Base-by-base conservation (phyloP, 30 jellyfish, hydroid and myxozoan species). In the Cassiopea xamachana region DNA sequence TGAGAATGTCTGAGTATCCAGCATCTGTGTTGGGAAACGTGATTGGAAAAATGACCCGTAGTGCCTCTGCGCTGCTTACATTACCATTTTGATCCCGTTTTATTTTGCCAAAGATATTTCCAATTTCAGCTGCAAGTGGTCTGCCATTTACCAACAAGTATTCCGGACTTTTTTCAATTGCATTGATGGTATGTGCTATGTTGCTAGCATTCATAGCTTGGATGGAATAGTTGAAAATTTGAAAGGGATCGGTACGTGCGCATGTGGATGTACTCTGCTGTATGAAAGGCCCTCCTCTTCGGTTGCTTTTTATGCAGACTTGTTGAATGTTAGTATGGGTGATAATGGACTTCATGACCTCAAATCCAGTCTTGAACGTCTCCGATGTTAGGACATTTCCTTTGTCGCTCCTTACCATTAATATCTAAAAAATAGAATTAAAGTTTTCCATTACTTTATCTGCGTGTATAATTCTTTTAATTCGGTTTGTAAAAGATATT, bases 181-280 rank as follows among this genome's bases (percentile, higher is more conserved):
- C 27, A 12, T 67, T 82, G 9, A 82, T 16, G 39, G 82, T 82
- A 2, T 50, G 70, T 8, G 82, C 48, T 7, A 82, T 51, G 58
- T 59, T 82, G 55, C 73, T 15, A 1, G 49, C 68, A 39, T 50
- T 13, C 18, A 82, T 82, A 1, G 73, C 82, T 16, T 67, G 80
- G 82, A 43, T 27, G n/a, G 90, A 82, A 59, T 82, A 82, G 10
- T 67, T 82, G 10, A 82, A 82, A 2, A 82, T n/a, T 68, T 82
- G 90, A 48, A 82, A 82, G 15, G 90, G 90, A 67, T 82, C 90
- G 1, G 70, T 9, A 18, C 90, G 73, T 55, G 68, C 72, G 19
- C 90, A 82, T 18, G 18, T 43, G 12, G 90, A 76, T 64, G 90
- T 82, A 16, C 16, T 61, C 17, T 69, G 48, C 27, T 55, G 43